Evolutionary conservation across 2,113 vertebrate species (phyloP).

Genomic region (Phoxinus phoxinus): DNA sequence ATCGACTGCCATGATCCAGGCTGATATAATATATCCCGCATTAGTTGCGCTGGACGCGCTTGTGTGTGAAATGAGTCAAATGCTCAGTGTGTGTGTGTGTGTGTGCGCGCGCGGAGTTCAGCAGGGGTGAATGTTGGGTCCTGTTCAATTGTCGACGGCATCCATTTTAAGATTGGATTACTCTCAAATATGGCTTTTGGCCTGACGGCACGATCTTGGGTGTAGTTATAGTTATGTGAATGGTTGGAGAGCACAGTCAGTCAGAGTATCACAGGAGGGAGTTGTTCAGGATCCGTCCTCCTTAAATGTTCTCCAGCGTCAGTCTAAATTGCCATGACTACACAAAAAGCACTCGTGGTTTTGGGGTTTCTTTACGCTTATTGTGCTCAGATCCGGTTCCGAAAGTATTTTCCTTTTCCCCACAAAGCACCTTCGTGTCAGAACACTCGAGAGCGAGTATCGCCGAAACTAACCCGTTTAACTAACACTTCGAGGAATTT

Average conservation of each 20-base stretch:
- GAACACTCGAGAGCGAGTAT: neutral
- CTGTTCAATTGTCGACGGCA: slow-evolving; percentile 37
- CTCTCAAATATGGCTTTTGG: slow-evolving; percentile 46
- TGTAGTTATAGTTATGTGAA: slow-evolving; percentile 20
- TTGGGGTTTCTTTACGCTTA: neutral
- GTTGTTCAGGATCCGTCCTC: neutral
- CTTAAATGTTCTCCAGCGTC: slow-evolving; percentile 25
- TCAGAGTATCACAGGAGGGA: neutral
- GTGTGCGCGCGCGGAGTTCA: slow-evolving; percentile 24
- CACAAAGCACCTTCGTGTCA: neutral
- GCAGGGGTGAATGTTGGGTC: slow-evolving; percentile 31
- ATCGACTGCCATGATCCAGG: neutral
- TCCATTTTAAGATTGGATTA: slow-evolving; percentile 55
- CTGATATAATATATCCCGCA: neutral
- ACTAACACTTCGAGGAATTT: neutral
- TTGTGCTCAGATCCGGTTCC: neutral
- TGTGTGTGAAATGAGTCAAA: neutral
- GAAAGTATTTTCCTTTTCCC: neutral
- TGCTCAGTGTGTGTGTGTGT: neutral
- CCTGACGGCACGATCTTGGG: neutral
- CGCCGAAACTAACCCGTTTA: neutral
- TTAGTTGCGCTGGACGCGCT: neutral
- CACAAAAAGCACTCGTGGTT: slow-evolving; percentile 21
- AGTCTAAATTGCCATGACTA: slow-evolving; percentile 44
- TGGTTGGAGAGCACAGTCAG: neutral